Evolutionary conservation across 2,113 vertebrate genomes (phyloP), one percentile per base, ranked within the genome.

Genomic region (Tachysurus vachellii): DNA sequence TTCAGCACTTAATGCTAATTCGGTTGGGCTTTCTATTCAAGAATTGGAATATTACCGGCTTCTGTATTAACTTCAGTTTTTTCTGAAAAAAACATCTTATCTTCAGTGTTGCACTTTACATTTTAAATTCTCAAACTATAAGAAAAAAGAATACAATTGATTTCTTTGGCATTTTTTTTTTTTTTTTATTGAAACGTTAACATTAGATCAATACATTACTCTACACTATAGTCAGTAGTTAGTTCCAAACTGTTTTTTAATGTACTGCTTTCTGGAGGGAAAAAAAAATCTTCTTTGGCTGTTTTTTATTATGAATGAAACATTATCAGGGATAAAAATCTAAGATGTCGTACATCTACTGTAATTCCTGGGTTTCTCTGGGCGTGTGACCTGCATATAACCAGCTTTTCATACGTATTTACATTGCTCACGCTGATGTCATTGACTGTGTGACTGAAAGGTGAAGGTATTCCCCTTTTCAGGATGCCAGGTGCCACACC

Each of bases 351-450:
- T 56, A 77, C 26, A 19, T 76, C 80, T 47, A 23, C 13, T 4
- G 7, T 50, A 26, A 36, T 84, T n/a, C 19, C 59, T n/a, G 9
- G 23, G 17, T 19, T 53, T 61, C 3, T 85, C n/a, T 13, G 31
- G 31, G 54, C 71, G 19, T 1, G 71, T 88, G 81, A 84, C 47
- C 26, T 57, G 16, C n/a, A 75, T 26, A 44, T 71, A 70, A 87
- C 47, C 16, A 85, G 75, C 75, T 13, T 23, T 44, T 59, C 17
- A 84, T 83, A 88, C 82, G 57, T 21, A 23, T 64, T 83, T 68
- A 28, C 36, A 64, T 42, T 53, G 56, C 62, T 88, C 80, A 70
- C 54, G 75, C 73, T 86, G 76, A 86, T 77, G 84, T 84, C 85
- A 82, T 13, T 1, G 13, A 16, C 47, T 16, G 17, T 61, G 50